Conservation (phyloP, 2,888 invertebrate genomes). For the Nomada hirtipes region DNA sequence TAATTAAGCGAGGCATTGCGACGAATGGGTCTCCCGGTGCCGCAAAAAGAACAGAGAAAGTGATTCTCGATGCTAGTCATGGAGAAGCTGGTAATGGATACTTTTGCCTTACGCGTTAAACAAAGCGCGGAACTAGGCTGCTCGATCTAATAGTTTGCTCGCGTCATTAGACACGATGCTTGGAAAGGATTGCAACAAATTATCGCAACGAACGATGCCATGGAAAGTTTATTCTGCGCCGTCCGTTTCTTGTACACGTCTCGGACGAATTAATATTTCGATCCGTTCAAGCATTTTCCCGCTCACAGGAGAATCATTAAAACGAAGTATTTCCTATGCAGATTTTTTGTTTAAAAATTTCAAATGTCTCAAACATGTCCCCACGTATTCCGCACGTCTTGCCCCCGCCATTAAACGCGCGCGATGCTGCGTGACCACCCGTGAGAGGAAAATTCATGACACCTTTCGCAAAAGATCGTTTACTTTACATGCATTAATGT, state of each 20-base stretch:
- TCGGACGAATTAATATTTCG: background rate
- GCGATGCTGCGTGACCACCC: too few relatives aligned
- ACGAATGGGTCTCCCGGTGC: background rate
- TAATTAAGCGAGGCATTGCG: constrained; percentile 13
- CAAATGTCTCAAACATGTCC: too few relatives aligned
- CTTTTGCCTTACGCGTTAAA: background rate
- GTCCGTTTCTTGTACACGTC: background rate
- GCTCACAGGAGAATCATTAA: too few relatives aligned
- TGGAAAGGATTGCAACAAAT: background rate
- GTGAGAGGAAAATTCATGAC: background rate
- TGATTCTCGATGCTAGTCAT: constrained; percentile 2
- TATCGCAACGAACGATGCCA: background rate
- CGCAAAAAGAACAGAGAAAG: constrained; percentile 20
- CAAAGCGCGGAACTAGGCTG: background rate
- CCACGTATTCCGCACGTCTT: too few relatives aligned
- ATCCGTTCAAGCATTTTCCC: too few relatives aligned
- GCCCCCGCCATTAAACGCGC: too few relatives aligned
- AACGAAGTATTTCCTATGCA: too few relatives aligned
- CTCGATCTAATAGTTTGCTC: constrained; percentile 9
- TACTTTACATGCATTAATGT: background rate
- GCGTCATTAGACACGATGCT: constrained; percentile 14
- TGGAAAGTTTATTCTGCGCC: background rate
- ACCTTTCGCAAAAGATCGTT: background rate
- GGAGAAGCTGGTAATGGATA: background rate
- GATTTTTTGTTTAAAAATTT: too few relatives aligned